A percentile compares a stretch with the other conserved stretches of the same genome.
Evolutionary conservation across 2,113 vertebrate genomes (phyloP).

Genomic region (Amblyopsis rosae): DNA sequence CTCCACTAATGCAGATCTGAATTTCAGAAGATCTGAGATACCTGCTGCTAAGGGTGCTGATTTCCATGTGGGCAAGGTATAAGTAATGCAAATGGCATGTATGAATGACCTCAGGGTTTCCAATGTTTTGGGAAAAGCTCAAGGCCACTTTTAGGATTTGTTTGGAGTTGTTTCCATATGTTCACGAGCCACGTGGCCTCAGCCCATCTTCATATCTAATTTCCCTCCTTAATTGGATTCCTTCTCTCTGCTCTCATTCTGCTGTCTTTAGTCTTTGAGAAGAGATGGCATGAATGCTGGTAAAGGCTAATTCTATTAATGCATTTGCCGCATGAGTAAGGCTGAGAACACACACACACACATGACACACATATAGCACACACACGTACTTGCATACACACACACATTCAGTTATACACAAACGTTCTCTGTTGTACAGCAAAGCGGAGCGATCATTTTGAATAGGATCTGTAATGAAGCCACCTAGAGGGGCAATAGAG

Average conservation of each 20-base stretch:
- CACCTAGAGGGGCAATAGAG: not conserved
- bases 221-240: not conserved
- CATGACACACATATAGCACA: not conserved
- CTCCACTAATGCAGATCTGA: constrained; percentile 7
- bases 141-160: not conserved
- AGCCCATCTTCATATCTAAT: not conserved
- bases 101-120: not conserved
- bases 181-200: not conserved
- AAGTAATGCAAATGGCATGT: not conserved
- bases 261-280: constrained; percentile 10
- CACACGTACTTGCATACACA: not conserved
- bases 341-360: not conserved
- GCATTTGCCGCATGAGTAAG: constrained; percentile 27
- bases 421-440: too few species aligned
- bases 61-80: not conserved
- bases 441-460: not conserved
- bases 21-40: not conserved
- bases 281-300: constrained; percentile 12
- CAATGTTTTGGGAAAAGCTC: not conserved
- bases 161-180: not conserved
- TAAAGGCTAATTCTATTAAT: constrained; percentile 55
- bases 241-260: constrained; percentile 4
- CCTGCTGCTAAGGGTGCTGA: not conserved
- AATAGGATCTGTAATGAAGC: not conserved
- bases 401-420: too few species aligned